Evolutionary conservation across 92 coral and sea anemone species (phyloP).

Genomic region (Pocillopora grandis): DNA sequence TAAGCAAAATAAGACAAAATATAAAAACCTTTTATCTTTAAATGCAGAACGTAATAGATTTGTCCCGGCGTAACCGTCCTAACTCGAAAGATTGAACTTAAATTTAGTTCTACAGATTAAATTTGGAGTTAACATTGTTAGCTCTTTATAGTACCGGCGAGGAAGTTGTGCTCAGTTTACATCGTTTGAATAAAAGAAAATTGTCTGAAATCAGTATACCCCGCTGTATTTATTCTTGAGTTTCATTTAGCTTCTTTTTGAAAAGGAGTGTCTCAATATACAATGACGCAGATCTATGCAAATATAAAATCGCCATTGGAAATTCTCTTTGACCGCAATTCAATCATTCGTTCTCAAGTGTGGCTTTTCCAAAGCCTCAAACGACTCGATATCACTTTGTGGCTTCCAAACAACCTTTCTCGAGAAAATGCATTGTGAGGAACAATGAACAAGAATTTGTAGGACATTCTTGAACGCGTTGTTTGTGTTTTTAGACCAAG

Average conservation of each 20-base stretch:
- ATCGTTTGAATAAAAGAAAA: too few species aligned
- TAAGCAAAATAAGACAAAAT: too few species aligned
- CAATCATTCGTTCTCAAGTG: neutral
- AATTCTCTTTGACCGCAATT: constrained; percentile 9
- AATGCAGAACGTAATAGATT: too few species aligned
- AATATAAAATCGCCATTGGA: neutral
- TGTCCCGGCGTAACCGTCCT: too few species aligned
- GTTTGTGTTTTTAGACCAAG: neutral
- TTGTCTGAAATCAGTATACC: neutral
- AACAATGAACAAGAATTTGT: neutral
- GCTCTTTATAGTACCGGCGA: too few species aligned
- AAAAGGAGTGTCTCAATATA: neutral
- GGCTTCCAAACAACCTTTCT: constrained; percentile 17
- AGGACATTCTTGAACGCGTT: neutral
- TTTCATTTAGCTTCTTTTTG: neutral
- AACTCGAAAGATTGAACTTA: too few species aligned
- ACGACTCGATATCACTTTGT: neutral
- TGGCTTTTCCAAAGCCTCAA: constrained; percentile 7
- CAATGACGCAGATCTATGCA: neutral
- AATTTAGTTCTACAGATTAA: too few species aligned
- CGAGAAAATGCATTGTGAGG: neutral
- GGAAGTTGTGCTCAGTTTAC: too few species aligned
- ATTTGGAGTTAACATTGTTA: too few species aligned
- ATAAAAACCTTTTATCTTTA: too few species aligned
- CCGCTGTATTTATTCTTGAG: too few species aligned